phyloP scores from a whole-genome alignment of 1,140 invertebrate genomes.

The Trypoxylus dichotomus region DNA sequence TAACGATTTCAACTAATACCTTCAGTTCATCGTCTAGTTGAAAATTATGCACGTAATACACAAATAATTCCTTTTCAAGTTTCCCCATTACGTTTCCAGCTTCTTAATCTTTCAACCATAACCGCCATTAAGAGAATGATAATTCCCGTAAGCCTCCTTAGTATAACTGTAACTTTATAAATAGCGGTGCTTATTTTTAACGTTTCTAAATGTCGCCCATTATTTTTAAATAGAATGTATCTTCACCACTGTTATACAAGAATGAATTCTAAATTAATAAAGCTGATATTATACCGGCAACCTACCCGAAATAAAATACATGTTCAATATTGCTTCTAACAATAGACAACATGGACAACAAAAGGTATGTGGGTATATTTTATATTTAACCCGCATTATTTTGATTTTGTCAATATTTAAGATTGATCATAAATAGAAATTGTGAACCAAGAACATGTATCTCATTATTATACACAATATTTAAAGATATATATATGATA shows the following conservation, averaged over 20 bases:
- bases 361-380: too few species aligned
- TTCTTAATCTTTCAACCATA: constrained; percentile 20
- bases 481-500: too few species aligned
- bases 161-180: constrained; percentile 18
- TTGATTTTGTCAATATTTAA: too few species aligned
- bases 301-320: neutral
- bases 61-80: neutral
- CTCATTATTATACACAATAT: too few species aligned
- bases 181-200: constrained; percentile 15
- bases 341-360: too few species aligned
- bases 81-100: neutral
- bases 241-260: neutral
- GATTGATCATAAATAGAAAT: too few species aligned
- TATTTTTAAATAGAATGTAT: constrained; percentile 17
- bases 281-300: neutral
- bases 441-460: too few species aligned
- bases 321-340: too few species aligned
- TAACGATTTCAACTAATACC: too few species aligned
- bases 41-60: neutral
- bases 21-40: too few species aligned
- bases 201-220: constrained; percentile 16
- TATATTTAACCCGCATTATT: too few species aligned
- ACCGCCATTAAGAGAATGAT: constrained; percentile 19
- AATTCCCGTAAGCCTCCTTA: constrained; percentile 23
- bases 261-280: constrained; percentile 15